Evolutionary conservation across 2,113 vertebrate species (phyloP).

Genomic region (Galemys pyrenaicus): DNA sequence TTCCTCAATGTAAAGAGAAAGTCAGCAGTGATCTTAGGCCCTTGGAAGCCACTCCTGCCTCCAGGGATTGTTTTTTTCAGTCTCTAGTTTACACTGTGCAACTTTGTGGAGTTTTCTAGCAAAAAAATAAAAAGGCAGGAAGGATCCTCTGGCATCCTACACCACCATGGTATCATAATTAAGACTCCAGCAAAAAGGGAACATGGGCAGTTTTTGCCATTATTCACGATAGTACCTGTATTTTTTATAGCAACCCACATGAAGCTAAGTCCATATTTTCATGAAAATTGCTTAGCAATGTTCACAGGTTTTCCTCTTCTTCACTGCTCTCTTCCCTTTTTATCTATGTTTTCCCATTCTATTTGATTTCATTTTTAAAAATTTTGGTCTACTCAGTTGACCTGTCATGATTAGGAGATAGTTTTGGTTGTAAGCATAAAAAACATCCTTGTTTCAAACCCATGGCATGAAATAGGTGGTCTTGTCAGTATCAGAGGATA

Average conservation of each 20-base stretch:
- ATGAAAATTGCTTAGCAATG: no score
- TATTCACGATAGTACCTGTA: no score
- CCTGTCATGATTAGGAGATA: neutral
- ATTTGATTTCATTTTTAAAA: neutral
- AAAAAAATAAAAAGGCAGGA: neutral
- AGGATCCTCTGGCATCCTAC: neutral
- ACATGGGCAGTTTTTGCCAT: no score
- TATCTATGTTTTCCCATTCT: neutral
- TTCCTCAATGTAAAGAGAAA: neutral
- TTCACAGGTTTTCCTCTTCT: neutral
- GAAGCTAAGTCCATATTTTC: neutral
- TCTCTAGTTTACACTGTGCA: neutral
- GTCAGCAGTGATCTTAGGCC: neutral
- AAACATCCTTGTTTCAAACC: neutral
- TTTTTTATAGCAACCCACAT: neutral
- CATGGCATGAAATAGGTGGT: fast-evolving
- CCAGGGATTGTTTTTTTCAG: neutral
- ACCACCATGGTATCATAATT: neutral
- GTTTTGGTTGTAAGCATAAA: neutral
- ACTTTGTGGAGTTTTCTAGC: neutral
- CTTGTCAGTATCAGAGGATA: neutral
- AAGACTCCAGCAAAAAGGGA: neutral
- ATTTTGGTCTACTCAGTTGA: neutral
- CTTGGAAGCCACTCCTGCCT: neutral
- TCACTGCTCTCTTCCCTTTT: neutral